Evolutionary conservation across 2,888 invertebrate species (phyloP), one percentile per base, ranked within the genome.

Genomic region (Parnassius smintheus): DNA sequence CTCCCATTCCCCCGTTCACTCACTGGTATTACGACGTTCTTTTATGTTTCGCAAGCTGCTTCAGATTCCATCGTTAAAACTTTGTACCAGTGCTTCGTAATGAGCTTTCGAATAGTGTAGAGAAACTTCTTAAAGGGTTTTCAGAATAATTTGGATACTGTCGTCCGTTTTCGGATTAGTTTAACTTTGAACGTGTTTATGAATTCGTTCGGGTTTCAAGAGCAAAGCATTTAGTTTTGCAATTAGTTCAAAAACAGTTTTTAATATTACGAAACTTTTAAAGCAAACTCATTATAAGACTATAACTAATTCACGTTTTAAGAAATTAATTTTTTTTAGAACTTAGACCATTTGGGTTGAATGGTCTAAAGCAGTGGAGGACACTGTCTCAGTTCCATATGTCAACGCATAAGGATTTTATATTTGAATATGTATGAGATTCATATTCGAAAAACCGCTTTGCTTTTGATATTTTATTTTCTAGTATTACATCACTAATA

Each of bases 21-120:
- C 18, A 18, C 35, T 35, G 51, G 55, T 13, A 59, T 64, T 59
- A 56, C 51, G 63, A 56, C 46, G 59, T 59, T 41, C 25, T 51
- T 46, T 64, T 64, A 59, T 64, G 59, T 56, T 44, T 54, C 56
- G 48, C 42, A 13, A 45, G 41, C 55, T 60, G 13, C 45, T 59
- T 62, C 56, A 64, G 63, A 56, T 64, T 52, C 56, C 22, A 52
- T 59, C 59, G 59, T 64, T 64, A 64, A 64, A 64, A 64, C 59
- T 63, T 63, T 55, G 59, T 46, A 48, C 58, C 49, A 25, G 41
- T 44, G 50, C 55, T 51, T 35, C 52, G 56, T 63, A 63, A 64
- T 58, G 62, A 58, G 56, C 51, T 59, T 11, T 56, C 51, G 51
- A 59, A 59, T 59, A 56, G 55, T 48, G 45, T 11, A 59, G 56